A percentile compares a stretch with the other conserved stretches of the same genome.
Evolutionary conservation across 2,113 vertebrate species (phyloP).

Genomic region (Chloropsis hardwickii): DNA sequence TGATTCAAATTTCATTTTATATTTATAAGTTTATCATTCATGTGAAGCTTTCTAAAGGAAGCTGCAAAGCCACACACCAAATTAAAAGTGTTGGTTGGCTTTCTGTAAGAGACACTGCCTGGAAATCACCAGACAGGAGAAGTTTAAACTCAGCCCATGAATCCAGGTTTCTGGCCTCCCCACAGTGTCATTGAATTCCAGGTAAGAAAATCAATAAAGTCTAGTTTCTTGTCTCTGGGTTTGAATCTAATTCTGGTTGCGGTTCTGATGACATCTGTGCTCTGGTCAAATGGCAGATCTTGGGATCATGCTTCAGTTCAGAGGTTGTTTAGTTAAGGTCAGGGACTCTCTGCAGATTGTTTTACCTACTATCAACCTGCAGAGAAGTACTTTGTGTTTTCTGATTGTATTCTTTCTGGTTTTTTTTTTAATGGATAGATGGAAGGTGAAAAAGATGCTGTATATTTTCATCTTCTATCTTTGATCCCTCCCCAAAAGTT

Average conservation of each 20-base stretch:
- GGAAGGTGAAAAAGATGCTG: neutral
- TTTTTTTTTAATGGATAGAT: neutral
- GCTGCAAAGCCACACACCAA: neutral
- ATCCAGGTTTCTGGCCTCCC: neutral
- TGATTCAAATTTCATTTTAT: neutral
- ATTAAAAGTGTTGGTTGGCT: neutral
- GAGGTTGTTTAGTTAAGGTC: neutral
- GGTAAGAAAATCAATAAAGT: constrained; percentile 24
- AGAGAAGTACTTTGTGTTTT: neutral
- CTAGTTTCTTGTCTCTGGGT: neutral
- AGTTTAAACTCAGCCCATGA: neutral
- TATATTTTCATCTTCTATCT: neutral
- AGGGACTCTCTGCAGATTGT: neutral
- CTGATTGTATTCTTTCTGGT: neutral
- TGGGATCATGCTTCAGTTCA: neutral
- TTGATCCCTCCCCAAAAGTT: neutral
- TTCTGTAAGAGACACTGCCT: neutral
- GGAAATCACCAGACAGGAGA: neutral
- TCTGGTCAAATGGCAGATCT: neutral
- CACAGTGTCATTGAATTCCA: neutral
- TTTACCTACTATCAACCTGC: neutral
- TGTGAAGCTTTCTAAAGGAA: constrained; percentile 1
- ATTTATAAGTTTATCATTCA: constrained; percentile 1
- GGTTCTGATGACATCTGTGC: neutral
- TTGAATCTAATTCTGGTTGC: constrained; percentile 8